phyloP scores from a whole-genome alignment of 2,888 invertebrate species.

The Polyploca ridens region DNA sequence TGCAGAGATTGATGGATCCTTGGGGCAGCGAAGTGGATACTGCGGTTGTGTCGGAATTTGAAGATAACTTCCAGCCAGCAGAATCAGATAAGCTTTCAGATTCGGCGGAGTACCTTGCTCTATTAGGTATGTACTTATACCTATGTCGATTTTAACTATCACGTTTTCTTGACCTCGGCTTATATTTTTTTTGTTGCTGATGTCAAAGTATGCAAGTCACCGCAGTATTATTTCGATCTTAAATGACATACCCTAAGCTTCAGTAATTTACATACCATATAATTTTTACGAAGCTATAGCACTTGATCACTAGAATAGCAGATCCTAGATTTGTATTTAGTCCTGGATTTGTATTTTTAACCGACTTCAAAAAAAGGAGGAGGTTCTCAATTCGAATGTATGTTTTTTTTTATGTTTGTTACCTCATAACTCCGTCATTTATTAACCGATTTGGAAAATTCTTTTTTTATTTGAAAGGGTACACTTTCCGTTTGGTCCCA shows the following conservation, averaged over 20 bases:
- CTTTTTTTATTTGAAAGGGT: too few species aligned
- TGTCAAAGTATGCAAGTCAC: neutral
- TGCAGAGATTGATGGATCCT: slow-evolving; percentile 80
- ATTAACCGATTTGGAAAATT: too few species aligned
- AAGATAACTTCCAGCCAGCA: slow-evolving; percentile 83
- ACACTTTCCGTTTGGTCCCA: too few species aligned
- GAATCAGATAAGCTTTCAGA: slow-evolving; percentile 80
- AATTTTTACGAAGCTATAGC: too few species aligned
- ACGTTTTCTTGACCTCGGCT: neutral
- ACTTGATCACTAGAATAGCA: too few species aligned
- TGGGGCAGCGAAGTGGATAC: slow-evolving; percentile 69
- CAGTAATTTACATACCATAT: too few species aligned
- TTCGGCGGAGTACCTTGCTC: slow-evolving; percentile 87
- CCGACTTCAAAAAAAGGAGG: too few species aligned
- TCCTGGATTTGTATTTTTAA: too few species aligned
- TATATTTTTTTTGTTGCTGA: neutral
- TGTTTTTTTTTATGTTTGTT: too few species aligned
- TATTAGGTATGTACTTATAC: slow-evolving; percentile 77
- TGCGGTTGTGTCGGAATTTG: slow-evolving; percentile 70
- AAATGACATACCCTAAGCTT: neutral
- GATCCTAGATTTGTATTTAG: too few species aligned
- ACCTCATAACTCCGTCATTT: too few species aligned
- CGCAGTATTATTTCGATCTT: neutral
- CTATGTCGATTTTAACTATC: neutral
- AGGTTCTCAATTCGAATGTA: too few species aligned